Evolutionary conservation across 2,797 vertebrate genomes (phyloP).

Genomic region (Novumbra hubbsi): DNA sequence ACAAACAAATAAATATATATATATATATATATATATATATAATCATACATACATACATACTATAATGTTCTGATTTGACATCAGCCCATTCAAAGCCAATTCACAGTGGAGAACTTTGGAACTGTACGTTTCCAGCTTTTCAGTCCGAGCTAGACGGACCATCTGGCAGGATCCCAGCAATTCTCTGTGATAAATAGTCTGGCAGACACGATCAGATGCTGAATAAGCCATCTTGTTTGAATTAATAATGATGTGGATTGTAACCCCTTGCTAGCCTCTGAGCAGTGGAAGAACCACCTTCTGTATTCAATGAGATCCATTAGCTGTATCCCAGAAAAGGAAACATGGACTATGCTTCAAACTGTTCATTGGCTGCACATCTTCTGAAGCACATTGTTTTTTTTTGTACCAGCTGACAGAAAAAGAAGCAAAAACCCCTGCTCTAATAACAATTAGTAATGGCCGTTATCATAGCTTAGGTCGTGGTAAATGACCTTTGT

Average conservation of each 20-base stretch:
- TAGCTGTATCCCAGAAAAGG: neutral
- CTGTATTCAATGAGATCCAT: neutral
- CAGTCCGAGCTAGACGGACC: neutral
- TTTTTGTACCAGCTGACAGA: neutral
- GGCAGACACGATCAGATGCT: conserved; percentile 24
- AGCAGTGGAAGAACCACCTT: neutral
- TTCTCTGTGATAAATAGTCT: conserved; percentile 9
- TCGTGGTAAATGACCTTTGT: neutral
- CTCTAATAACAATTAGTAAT: neutral
- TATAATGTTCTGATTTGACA: neutral
- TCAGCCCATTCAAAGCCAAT: neutral
- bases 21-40: too few relatives aligned
- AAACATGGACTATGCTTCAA: neutral
- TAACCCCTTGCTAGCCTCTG: neutral
- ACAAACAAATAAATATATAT: neutral
- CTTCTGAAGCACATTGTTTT: neutral
- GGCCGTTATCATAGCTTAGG: neutral
- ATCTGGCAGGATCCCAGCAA: neutral
- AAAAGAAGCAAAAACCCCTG: neutral
- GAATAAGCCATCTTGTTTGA: conserved; percentile 14
- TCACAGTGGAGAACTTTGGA: neutral
- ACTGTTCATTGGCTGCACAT: neutral
- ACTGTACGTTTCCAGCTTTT: conserved; percentile 7
- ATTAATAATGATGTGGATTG: conserved; percentile 29
- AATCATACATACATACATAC: neutral